phyloP scores from a whole-genome alignment of 2,888 invertebrate species.

The Plusia festucae region DNA sequence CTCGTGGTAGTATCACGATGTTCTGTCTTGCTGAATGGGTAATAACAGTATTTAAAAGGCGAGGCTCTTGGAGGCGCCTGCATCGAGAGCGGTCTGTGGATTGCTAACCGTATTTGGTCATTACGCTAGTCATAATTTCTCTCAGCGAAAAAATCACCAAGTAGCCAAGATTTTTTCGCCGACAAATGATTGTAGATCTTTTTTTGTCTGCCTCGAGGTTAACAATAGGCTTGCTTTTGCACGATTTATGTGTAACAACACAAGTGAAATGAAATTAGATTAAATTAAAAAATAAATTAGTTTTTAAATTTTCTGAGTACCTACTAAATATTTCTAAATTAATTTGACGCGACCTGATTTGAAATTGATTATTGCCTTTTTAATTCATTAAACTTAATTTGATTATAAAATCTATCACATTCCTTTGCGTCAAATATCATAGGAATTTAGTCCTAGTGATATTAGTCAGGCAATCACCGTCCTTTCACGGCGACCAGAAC shows the following conservation, averaged over 20 bases:
- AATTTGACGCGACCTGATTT: conserved; percentile 4
- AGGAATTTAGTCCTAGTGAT: conserved; percentile 48
- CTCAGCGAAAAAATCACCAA: no score
- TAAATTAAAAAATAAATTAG: neutral
- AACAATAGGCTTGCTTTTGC: neutral
- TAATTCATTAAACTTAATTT: conserved; percentile 39
- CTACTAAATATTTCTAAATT: neutral
- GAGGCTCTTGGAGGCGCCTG: conserved; percentile 55
- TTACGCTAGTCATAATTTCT: conserved; percentile 61
- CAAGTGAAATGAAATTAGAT: neutral
- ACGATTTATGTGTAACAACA: conserved; percentile 2
- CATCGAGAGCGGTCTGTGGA: conserved; percentile 47
- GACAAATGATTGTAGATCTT: conserved; percentile 16
- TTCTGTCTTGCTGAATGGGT: conserved; percentile 59
- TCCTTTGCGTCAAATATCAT: conserved; percentile 47
- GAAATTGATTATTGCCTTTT: conserved; percentile 12
- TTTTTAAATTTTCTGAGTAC: neutral
- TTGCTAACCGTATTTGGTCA: conserved; percentile 61
- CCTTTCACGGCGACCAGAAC: conserved; percentile 49
- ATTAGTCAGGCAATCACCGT: conserved; percentile 59
- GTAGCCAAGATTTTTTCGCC: conserved; percentile 42
- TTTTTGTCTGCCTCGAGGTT: conserved; percentile 7
- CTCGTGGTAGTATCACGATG: conserved; percentile 55
- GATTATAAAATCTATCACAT: conserved; percentile 48
- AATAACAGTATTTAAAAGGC: conserved; percentile 64